Conservation (phyloP, 2,888 invertebrate genomes). For the Seira ritae region DNA sequence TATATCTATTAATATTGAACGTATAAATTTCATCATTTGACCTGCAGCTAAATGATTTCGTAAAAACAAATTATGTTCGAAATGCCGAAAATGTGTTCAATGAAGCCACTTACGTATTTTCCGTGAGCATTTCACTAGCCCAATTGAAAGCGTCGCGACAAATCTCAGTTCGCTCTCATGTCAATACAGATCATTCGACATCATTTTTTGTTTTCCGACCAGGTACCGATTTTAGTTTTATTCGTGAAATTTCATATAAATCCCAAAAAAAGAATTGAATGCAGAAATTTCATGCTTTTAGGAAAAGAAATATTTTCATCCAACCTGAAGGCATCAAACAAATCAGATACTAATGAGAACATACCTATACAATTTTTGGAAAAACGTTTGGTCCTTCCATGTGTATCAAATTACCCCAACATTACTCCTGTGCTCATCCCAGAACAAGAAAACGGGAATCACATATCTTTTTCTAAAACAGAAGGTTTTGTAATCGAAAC, state of each 20-base stretch:
- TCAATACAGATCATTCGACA: conserved; percentile 14
- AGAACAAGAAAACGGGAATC: background rate
- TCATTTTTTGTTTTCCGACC: conserved; percentile 51
- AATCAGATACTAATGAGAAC: background rate
- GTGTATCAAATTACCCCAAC: conserved; percentile 39
- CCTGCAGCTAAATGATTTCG: conserved; percentile 47
- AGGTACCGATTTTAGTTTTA: conserved; percentile 21
- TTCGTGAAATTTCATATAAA: too few species aligned
- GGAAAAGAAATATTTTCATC: conserved; percentile 37
- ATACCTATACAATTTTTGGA: background rate
- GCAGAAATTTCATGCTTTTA: background rate
- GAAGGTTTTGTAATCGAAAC: conserved; percentile 48
- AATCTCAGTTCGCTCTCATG: conserved; percentile 22
- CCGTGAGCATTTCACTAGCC: conserved; percentile 35
- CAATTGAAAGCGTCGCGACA: conserved; percentile 28
- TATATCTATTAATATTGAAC: too few species aligned
- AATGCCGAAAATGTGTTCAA: conserved; percentile 67
- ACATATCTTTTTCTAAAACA: conserved; percentile 14
- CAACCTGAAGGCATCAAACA: background rate
- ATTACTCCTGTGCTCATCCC: conserved; percentile 17
- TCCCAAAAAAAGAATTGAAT: background rate
- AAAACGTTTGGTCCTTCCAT: conserved; percentile 43
- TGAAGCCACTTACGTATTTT: conserved; percentile 63
- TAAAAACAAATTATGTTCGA: conserved; percentile 45
- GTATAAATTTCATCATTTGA: conserved; percentile 6